Conservation (phyloP, 1,140 invertebrate species). For the Acarapis woodi region DNA sequence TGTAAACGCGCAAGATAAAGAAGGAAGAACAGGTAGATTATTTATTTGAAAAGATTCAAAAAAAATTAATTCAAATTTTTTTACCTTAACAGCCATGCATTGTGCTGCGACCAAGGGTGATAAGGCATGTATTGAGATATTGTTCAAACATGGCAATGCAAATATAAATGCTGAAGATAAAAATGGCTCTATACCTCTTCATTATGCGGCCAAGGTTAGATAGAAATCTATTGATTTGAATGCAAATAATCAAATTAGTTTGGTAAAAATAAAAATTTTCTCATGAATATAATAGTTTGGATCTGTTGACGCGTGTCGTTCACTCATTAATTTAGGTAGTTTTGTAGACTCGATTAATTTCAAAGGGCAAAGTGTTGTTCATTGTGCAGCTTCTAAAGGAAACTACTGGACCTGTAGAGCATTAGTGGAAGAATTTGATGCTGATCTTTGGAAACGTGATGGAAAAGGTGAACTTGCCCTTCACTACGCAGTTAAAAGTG, state of each 20-base stretch:
- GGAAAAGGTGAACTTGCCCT: constrained; percentile 62
- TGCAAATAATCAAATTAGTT: no score
- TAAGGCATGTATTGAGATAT: constrained; percentile 57
- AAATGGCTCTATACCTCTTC: constrained; percentile 76
- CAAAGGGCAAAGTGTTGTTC: constrained; percentile 48
- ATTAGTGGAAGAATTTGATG: constrained; percentile 36
- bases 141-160: constrained; percentile 59
- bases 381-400: constrained; percentile 54
- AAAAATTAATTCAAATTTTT: not conserved
- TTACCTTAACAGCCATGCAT: constrained; percentile 35
- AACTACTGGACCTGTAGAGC: constrained; percentile 54
- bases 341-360: no score
- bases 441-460: constrained; percentile 71
- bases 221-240: no score
- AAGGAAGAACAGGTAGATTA: constrained; percentile 16
- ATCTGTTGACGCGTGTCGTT: no score
- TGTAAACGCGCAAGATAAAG: constrained; percentile 43
- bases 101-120: constrained; percentile 86
- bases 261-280: no score
- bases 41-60: not conserved
- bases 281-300: no score
- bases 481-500: constrained; percentile 77
- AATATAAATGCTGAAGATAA: constrained; percentile 48
- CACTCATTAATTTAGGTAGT: no score
- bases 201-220: constrained; percentile 93